phyloP scores from a whole-genome alignment of 92 coral and sea anemone genomes.

The Phenganax marumi region DNA sequence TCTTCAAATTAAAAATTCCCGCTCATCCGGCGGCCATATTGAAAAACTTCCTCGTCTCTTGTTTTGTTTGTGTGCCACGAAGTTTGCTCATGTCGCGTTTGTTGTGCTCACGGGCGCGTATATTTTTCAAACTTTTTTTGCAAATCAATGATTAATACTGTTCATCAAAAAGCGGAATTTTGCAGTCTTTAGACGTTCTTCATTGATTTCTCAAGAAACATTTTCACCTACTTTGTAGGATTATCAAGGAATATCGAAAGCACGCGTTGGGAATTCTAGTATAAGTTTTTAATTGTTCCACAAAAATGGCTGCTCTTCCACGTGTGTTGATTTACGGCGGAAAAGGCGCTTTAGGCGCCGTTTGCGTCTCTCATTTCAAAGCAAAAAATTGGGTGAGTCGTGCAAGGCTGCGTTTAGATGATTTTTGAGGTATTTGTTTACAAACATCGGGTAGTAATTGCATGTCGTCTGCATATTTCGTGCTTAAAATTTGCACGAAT shows the following conservation, averaged over 20 bases:
- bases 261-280: no score
- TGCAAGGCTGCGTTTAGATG: not conserved
- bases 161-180: no score
- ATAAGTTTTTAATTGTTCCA: not conserved
- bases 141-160: no score
- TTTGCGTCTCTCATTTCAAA: slow-evolving; percentile 85
- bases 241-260: no score
- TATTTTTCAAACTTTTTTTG: not conserved
- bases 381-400: slow-evolving; percentile 83
- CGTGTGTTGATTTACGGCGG: slow-evolving; percentile 94
- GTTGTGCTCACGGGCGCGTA: slow-evolving; percentile 4
- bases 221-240: no score
- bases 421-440: not conserved
- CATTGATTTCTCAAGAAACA: no score
- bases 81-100: not conserved
- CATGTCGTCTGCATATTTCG: not conserved
- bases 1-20: not conserved
- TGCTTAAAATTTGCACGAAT: not conserved
- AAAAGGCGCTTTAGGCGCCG: slow-evolving; percentile 94
- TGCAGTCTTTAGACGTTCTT: no score
- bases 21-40: slow-evolving; percentile 31
- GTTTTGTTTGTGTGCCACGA: no score
- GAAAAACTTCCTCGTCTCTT: not conserved
- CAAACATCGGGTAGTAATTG: not conserved
- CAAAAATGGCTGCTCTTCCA: slow-evolving; percentile 49